Conservation (phyloP, 2,888 invertebrate genomes). For the Holacanthella duospinosa region DNA sequence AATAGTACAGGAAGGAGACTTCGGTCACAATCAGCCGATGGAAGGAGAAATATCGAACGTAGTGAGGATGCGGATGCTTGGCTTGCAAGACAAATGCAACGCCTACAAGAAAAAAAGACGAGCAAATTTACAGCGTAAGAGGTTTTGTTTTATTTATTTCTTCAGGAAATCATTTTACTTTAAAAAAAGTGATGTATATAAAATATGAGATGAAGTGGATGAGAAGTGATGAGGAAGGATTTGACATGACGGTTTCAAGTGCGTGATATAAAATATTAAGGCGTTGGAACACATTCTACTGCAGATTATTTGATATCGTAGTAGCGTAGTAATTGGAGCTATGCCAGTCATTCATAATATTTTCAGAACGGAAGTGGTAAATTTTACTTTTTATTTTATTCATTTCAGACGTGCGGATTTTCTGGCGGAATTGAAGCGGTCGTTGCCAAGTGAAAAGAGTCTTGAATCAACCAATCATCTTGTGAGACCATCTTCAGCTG, state of each 20-base stretch:
- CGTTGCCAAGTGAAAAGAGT: slow-evolving; percentile 17
- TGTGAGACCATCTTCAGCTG: neutral
- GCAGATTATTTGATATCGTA: neutral
- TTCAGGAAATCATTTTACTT: too few relatives aligned
- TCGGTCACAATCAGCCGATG: slow-evolving; percentile 32
- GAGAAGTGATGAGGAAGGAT: slow-evolving; percentile 5
- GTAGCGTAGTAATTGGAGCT: neutral
- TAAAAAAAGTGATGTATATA: too few relatives aligned
- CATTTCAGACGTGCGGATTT: slow-evolving; percentile 25
- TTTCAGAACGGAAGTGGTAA: neutral
- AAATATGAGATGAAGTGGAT: too few relatives aligned
- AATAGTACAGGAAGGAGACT: slow-evolving; percentile 12
- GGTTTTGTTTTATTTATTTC: too few relatives aligned
- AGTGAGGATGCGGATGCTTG: slow-evolving; percentile 35
- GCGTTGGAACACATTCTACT: too few relatives aligned
- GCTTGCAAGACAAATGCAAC: slow-evolving; percentile 35
- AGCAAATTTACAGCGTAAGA: slow-evolving; percentile 26
- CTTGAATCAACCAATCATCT: slow-evolving; percentile 2
- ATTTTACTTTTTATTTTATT: neutral
- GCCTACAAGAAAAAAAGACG: slow-evolving; percentile 32
- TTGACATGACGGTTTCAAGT: neutral
- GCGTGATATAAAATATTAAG: neutral
- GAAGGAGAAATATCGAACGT: slow-evolving; percentile 22
- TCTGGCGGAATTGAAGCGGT: slow-evolving; percentile 30
- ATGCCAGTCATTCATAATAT: neutral